Evolutionary conservation across 2,888 invertebrate species (phyloP).

Genomic region (Bhutanitis thaidina): DNA sequence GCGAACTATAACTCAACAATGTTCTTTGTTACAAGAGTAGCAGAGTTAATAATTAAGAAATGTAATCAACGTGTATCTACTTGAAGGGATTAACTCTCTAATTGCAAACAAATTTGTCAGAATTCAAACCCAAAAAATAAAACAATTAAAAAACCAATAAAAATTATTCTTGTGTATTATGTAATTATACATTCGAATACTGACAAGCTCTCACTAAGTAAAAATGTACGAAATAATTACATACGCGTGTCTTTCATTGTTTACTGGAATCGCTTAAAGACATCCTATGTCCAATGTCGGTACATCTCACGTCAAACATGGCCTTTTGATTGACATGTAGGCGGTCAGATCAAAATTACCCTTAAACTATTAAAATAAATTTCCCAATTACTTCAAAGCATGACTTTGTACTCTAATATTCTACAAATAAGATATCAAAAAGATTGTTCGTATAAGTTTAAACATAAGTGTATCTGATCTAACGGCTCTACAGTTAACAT

Average conservation of each 20-base stretch:
- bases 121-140: no score
- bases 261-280: neutral
- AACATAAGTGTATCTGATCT: neutral
- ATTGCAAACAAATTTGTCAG: no score
- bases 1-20: no score
- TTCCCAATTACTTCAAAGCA: neutral
- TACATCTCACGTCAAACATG: slow-evolving; percentile 32
- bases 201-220: no score
- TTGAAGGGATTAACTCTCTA: no score
- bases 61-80: no score
- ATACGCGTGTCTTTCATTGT: neutral
- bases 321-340: slow-evolving; percentile 35
- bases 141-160: no score
- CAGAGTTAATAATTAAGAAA: no score
- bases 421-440: slow-evolving; percentile 22
- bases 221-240: slow-evolving; percentile 1
- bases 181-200: no score
- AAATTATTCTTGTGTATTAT: no score
- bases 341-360: slow-evolving; percentile 25
- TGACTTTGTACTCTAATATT: neutral
- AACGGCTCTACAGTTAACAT: slow-evolving; percentile 22
- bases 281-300: slow-evolving; percentile 19
- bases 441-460: slow-evolving; percentile 14
- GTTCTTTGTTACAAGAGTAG: no score
- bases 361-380: slow-evolving; percentile 7